phyloP scores from a whole-genome alignment of 1,140 invertebrate species.

The Ceratoteleas bidentatus region DNA sequence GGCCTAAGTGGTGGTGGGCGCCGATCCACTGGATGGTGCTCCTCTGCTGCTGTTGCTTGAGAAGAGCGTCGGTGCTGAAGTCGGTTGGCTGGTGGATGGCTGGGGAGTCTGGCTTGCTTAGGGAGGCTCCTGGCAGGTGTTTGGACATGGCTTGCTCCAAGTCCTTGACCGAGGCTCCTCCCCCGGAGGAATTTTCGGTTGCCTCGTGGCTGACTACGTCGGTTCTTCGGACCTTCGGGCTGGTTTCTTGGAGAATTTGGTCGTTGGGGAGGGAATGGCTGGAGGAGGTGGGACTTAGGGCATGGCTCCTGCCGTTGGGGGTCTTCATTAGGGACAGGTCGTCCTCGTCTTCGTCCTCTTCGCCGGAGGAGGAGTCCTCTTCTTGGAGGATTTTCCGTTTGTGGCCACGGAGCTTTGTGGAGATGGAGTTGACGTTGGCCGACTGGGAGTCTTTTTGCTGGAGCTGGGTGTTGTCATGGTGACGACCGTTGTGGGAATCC shows the following conservation, averaged over 20 bases:
- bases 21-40: slow-evolving; percentile 98
- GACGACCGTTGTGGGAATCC: slow-evolving; percentile 81
- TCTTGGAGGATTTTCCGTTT: slow-evolving; percentile 82
- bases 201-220: slow-evolving; percentile 68
- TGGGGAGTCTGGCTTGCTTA: slow-evolving; percentile 83
- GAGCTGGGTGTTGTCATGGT: slow-evolving; percentile 82
- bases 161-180: slow-evolving; percentile 90
- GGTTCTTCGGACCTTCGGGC: slow-evolving; percentile 79
- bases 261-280: slow-evolving; percentile 77
- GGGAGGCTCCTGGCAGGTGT: slow-evolving; percentile 88
- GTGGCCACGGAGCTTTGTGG: slow-evolving; percentile 76
- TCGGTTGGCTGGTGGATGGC: slow-evolving; percentile 87
- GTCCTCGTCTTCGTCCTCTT: slow-evolving; percentile 82
- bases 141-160: slow-evolving; percentile 98
- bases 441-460: slow-evolving; percentile 75
- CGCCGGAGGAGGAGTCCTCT: slow-evolving; percentile 82
- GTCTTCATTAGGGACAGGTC: slow-evolving; percentile 55
- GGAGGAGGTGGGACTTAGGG: slow-evolving; percentile 84
- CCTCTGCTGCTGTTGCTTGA: slow-evolving; percentile 90
- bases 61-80: slow-evolving; percentile 91
- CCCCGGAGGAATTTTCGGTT: slow-evolving; percentile 69
- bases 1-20: slow-evolving; percentile 86
- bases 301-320: slow-evolving; percentile 76
- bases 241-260: slow-evolving; percentile 72
- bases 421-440: slow-evolving; percentile 62